Evolutionary conservation across 2,888 invertebrate genomes (phyloP).

Genomic region (Spicauda simplicius): DNA sequence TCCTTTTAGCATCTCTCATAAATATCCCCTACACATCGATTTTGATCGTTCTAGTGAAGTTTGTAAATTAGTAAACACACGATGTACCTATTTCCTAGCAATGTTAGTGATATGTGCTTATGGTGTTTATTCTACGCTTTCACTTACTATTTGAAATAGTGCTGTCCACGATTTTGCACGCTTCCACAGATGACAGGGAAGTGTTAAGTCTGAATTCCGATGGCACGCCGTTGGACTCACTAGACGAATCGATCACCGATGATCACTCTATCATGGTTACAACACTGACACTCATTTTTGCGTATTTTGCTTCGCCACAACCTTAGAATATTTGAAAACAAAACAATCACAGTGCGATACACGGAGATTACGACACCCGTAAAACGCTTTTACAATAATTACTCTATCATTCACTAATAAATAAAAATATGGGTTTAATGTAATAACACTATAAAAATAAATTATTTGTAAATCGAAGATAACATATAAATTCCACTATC

Average conservation of each 20-base stretch:
- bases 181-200: slow-evolving; percentile 77
- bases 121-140: slow-evolving; percentile 38
- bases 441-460: slow-evolving; percentile 82
- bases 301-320: slow-evolving; percentile 58
- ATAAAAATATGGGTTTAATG: slow-evolving; percentile 76
- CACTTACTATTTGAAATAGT: slow-evolving; percentile 83
- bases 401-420: slow-evolving; percentile 82
- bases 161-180: slow-evolving; percentile 76
- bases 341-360: slow-evolving; percentile 80
- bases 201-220: slow-evolving; percentile 59
- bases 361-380: slow-evolving; percentile 69
- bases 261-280: slow-evolving; percentile 60
- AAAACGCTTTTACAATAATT: slow-evolving; percentile 75
- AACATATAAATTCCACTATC: slow-evolving; percentile 81
- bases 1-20: slow-evolving; percentile 3
- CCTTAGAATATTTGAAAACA: slow-evolving; percentile 68
- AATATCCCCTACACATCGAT: neutral
- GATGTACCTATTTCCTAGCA: neutral
- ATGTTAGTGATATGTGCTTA: neutral
- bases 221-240: slow-evolving; percentile 69
- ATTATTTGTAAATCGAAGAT: slow-evolving; percentile 76
- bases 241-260: slow-evolving; percentile 68
- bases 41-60: neutral
- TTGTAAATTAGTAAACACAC: neutral
- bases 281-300: slow-evolving; percentile 74